phyloP scores from a whole-genome alignment of 2,888 invertebrate genomes.

The Eudemis profundana region DNA sequence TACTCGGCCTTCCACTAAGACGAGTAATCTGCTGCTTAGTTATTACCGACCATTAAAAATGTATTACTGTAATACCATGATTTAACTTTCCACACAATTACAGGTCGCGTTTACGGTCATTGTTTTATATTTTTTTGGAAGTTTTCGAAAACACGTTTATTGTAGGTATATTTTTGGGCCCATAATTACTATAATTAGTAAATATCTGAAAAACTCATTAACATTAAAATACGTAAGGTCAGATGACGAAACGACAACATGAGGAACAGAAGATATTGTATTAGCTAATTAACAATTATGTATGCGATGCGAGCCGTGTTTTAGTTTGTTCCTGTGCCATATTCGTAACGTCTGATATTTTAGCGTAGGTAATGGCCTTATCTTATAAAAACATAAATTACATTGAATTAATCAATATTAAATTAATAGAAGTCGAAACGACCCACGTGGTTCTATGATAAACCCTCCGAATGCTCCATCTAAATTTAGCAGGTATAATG shows the following conservation, averaged over 20 bases:
- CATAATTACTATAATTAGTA: no score
- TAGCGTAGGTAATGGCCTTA: background rate
- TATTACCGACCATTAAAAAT: conserved; percentile 73
- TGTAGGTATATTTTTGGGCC: no score
- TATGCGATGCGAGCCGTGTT: no score
- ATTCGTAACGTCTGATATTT: no score
- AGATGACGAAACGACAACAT: no score
- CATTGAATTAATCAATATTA: conserved; percentile 24
- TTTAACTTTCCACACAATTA: conserved; percentile 33
- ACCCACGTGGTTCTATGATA: conserved; percentile 19
- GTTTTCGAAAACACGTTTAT: conserved; percentile 2
- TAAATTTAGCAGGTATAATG: conserved; percentile 42
- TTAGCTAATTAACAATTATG: no score
- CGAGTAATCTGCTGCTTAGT: conserved; percentile 70
- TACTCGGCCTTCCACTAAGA: conserved; percentile 64
- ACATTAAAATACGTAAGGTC: no score
- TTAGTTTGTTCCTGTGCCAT: no score
- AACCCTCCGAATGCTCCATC: conserved; percentile 23
- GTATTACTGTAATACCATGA: conserved; percentile 54
- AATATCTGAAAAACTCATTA: no score
- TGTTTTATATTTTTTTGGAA: conserved; percentile 5
- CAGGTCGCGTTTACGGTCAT: background rate
- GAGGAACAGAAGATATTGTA: no score
- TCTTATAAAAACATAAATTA: background rate
- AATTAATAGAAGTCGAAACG: conserved; percentile 24